These are phyloP conservation scores for Diaperis boleti DNA, from an alignment of 2,888 invertebrate species.

Conservation along the genomic window DNA sequence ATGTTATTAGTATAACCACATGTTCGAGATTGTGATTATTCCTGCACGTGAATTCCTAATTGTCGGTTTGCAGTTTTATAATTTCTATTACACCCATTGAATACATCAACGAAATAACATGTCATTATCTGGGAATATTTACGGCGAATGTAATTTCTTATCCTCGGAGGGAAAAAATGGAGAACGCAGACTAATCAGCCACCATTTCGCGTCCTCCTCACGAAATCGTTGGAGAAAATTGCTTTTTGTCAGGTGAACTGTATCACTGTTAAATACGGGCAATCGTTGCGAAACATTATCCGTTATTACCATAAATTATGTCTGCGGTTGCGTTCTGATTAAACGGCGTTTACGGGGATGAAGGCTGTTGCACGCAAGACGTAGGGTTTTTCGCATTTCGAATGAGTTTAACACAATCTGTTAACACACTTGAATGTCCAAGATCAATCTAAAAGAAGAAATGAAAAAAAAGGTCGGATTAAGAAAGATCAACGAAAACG, in stretches of 20 bases:
- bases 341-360: not conserved
- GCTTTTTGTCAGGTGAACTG: conserved; percentile 29
- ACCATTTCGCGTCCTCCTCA: conserved; percentile 9
- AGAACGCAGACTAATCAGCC: conserved; percentile 17
- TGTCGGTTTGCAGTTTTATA: conserved; percentile 55
- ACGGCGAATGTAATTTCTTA: conserved; percentile 18
- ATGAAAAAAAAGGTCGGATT: too few relatives aligned
- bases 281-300: conserved; percentile 23
- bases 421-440: too few relatives aligned
- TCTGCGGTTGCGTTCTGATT: conserved; percentile 26
- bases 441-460: too few relatives aligned
- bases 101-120: conserved; percentile 47
- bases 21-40: conserved; percentile 59
- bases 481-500: too few relatives aligned
- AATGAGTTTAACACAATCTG: too few relatives aligned
- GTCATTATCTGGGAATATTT: conserved; percentile 35
- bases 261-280: conserved; percentile 22
- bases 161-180: conserved; percentile 1
- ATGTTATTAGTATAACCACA: conserved; percentile 61
- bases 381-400: too few relatives aligned
- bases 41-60: conserved; percentile 61
- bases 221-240: conserved; percentile 27
- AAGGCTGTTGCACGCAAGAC: too few relatives aligned
- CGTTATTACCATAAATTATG: conserved; percentile 27
- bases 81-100: conserved; percentile 55